Base-by-base conservation (phyloP, 2,113 vertebrate genomes). In the Gymnogyps californianus region DNA sequence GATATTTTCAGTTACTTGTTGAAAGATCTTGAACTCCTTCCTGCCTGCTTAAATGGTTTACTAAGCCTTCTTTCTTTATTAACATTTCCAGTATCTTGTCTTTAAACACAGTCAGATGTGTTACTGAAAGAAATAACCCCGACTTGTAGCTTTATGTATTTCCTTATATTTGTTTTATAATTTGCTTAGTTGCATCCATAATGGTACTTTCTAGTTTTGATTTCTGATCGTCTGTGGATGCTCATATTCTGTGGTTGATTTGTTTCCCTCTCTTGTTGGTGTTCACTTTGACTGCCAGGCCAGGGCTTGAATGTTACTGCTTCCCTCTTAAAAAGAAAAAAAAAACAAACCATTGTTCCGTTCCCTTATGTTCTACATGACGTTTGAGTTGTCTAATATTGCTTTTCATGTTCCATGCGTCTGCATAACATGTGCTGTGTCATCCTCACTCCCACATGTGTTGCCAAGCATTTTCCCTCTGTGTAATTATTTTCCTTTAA, bases 291-390 rank as follows among this genome's bases (percentile, higher is more conserved):
- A 40, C 62, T 54, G 16, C 36, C 42, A 46, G 65, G 36, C 47
- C 46, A 34, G 40, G 40, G 44, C 54, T 78, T 42, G 17, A 36
- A 6, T 12, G 6, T 34, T 59, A 26, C 2, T 62, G 34, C 59
- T 87, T 66, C 16, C 44, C 16, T 44, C 38, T 74, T 59, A 25
- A 42, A 38, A 71, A 58, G 4, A 32, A 29, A 8, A 52, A 21
- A 36, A 47, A n/a, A 24, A 24, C 38, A 7, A 38, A 38, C 38
- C 1, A 2, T 8, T 26, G 25, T 38, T 36, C 42, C 0, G 1
- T 81, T 74, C 44, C 34, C 36, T 64, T 46, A 9, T 3, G 25
- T 65, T 81, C 13, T 51, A 46, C 1, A 1, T 36, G 36, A 62
- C 0, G 10, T 44, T 44, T 13, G 40, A 44, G 31, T 70, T 61